Conservation (phyloP, 2,797 vertebrate genomes). For the Peromyscus nudipes region DNA sequence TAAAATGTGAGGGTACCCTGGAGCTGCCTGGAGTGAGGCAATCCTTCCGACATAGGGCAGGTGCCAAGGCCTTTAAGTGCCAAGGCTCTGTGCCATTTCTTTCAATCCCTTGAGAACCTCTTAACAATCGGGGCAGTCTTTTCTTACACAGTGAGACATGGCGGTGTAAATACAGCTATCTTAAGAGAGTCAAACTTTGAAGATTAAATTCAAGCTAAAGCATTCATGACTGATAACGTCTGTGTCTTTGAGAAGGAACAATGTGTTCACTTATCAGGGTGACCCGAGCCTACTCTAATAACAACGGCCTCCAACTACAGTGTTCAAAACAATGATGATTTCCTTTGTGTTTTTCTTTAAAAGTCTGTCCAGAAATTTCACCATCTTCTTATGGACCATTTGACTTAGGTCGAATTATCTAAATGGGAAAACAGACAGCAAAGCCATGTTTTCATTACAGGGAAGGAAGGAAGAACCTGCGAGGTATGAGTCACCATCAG, state of each 20-base stretch:
- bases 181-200: not conserved
- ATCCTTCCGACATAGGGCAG: not conserved
- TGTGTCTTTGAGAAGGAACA: not conserved
- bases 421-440: not conserved
- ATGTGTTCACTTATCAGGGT: not conserved
- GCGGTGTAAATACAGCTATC: not conserved
- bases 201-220: not conserved
- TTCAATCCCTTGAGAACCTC: not conserved
- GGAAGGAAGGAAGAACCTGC: not conserved
- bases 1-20: not conserved
- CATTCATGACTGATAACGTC: not conserved
- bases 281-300: not conserved
- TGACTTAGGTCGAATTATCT: not conserved
- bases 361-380: conserved; percentile 3
- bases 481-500: not conserved
- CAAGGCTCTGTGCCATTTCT: not conserved
- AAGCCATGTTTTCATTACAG: not conserved
- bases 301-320: not conserved
- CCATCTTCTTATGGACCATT: not conserved
- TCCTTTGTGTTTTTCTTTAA: not conserved
- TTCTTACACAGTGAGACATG: not conserved
- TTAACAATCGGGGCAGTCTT: not conserved
- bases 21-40: not conserved
- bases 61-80: not conserved
- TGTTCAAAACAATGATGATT: not conserved